Percentiles rank a stretch among this genome's conserved stretches.
Evolutionary conservation across 2,113 vertebrate genomes (phyloP).

Genomic region (Pygoscelis antarcticus): DNA sequence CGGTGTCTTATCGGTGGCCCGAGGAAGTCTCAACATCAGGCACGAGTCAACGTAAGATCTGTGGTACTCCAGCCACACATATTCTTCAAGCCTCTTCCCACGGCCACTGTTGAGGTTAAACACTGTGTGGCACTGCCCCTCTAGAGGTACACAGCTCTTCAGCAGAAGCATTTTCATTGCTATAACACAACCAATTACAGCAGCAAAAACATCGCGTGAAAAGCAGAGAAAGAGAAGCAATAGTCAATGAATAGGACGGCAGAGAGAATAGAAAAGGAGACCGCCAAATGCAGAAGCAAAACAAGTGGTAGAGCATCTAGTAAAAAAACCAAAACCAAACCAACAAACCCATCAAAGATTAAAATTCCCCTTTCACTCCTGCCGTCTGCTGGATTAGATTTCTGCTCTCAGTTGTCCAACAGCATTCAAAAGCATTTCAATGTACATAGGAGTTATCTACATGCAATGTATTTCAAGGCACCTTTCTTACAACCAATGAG

Average conservation of each 20-base stretch:
- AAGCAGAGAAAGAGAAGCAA: background rate
- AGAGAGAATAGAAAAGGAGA: background rate
- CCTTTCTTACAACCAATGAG: background rate
- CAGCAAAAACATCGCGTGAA: fast-evolving
- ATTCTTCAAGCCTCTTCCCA: background rate
- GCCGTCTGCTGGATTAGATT: background rate
- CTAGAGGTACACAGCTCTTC: background rate
- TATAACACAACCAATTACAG: fast-evolving
- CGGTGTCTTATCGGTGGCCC: fast-evolving
- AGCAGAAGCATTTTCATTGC: background rate
- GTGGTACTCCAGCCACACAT: no score
- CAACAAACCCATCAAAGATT: background rate
- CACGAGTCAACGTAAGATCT: background rate
- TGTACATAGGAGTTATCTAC: background rate
- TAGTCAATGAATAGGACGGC: background rate
- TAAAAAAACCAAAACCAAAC: background rate
- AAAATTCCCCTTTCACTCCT: background rate
- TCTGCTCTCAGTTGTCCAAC: background rate
- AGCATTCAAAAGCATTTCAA: background rate
- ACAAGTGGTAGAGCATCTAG: background rate
- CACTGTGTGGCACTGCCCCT: background rate
- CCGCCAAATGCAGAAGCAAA: background rate
- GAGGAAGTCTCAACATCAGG: background rate
- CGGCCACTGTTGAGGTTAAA: background rate
- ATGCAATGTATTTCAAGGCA: fast-evolving